These are phyloP conservation scores for Nomada fucata DNA, from an alignment of 2,888 invertebrate genomes.

Conservation along the genomic window DNA sequence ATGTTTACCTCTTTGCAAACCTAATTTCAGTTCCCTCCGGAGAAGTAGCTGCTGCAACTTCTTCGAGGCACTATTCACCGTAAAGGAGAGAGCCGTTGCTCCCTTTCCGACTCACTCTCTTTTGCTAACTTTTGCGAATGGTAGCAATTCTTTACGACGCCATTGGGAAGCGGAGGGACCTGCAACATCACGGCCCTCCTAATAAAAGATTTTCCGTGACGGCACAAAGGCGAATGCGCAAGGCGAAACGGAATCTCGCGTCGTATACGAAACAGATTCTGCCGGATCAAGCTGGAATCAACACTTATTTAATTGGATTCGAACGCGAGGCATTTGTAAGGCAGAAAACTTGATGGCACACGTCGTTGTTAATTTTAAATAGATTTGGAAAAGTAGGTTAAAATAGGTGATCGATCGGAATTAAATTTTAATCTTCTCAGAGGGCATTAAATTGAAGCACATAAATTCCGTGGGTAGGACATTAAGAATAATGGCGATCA, in stretches of 20 bases:
- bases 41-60: slow-evolving; percentile 72
- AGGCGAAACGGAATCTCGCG: slow-evolving; percentile 37
- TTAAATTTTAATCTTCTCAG: not conserved
- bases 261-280: slow-evolving; percentile 31
- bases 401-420: too few relatives aligned
- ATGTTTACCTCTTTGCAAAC: slow-evolving; percentile 83
- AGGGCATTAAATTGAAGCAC: slow-evolving; percentile 1
- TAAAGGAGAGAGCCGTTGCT: slow-evolving; percentile 49
- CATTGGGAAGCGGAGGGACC: slow-evolving; percentile 70
- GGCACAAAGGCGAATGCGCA: slow-evolving; percentile 46
- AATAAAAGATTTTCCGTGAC: slow-evolving; percentile 69
- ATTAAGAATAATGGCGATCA: not conserved
- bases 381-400: too few relatives aligned
- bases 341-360: too few relatives aligned
- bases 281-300: slow-evolving; percentile 20
- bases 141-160: slow-evolving; percentile 72
- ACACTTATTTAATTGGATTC: slow-evolving; percentile 20
- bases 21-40: slow-evolving; percentile 79
- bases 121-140: slow-evolving; percentile 67
- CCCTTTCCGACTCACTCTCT: slow-evolving; percentile 53
- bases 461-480: not conserved
- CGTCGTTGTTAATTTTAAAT: too few relatives aligned
- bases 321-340: not conserved
- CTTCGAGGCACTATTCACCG: slow-evolving; percentile 64
- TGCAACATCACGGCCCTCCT: slow-evolving; percentile 57